A percentile compares a stretch with the other conserved stretches of the same genome.
phyloP scores from a whole-genome alignment of 2,113 vertebrate genomes.

The Mustelus asterias region DNA sequence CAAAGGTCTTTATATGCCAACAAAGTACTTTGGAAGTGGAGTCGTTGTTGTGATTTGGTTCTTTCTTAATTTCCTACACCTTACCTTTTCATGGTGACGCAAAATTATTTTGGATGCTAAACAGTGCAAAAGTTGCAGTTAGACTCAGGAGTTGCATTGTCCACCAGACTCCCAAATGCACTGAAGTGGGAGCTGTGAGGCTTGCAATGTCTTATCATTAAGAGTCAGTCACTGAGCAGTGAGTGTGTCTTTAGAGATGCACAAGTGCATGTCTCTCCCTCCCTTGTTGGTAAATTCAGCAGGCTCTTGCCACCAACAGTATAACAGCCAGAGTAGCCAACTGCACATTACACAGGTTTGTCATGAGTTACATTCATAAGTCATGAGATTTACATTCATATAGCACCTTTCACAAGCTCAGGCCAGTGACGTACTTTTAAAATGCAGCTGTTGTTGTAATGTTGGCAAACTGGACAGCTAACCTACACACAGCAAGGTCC shows the following conservation, averaged over 20 bases:
- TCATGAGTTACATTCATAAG: not conserved
- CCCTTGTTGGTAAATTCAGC: no score
- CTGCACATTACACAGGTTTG: not conserved
- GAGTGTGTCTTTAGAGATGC: not conserved
- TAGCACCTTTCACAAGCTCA: not conserved
- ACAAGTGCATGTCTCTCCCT: not conserved
- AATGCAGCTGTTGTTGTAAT: not conserved
- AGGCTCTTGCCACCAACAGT: not conserved
- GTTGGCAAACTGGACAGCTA: not conserved
- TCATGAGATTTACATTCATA: no score
- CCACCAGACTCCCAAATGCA: not conserved
- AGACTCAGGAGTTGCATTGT: not conserved
- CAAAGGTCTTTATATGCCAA: not conserved
- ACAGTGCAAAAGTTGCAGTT: not conserved
- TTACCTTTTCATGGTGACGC: not conserved
- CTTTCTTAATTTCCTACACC: not conserved
- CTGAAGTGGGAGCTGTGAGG: not conserved
- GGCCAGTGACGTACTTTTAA: not conserved
- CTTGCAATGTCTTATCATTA: not conserved
- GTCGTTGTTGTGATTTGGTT: not conserved
- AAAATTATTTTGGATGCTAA: not conserved
- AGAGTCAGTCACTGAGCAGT: not conserved
- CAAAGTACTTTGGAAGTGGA: not conserved
- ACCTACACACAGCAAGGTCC: not conserved
- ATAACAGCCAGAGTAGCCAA: not conserved